Base-by-base conservation (phyloP, 1,140 invertebrate genomes). In the Pachyrhynchus sulphureomaculatus region DNA sequence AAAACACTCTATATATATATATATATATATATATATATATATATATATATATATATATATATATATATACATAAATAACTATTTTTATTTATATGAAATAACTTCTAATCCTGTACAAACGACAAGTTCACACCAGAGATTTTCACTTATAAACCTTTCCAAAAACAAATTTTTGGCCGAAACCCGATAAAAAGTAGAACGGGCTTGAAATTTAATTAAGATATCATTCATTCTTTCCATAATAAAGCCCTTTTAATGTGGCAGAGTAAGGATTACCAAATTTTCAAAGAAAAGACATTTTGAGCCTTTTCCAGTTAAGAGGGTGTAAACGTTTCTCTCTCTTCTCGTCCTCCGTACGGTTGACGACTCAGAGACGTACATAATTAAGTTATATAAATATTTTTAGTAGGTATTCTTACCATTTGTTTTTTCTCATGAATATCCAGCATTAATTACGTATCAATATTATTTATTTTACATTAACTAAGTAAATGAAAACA, bases 241-340 rank as follows among this genome's bases (percentile, higher is more conserved):
- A 49, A 34, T 18, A 49, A 21, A 49, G 24, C 47, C 15, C 1
- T 32, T 49, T 49, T 49, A 49, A 49, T 33, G 47, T 49, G 47
- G 32, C 47, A 49, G 26, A 32, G 47, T 26, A 13, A 8, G 32
- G 32, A 49, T 49, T 49, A 49, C 9, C 13, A 29, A 32, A 18
- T 32, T 49, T 49, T 18, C 24, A 24, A 49, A 49, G 47, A 49
- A 49, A 49, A 49, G 47, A 18, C 26, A 49, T 32, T 29, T n/a
- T 18, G 42, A 45, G 42, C n/a, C 13, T 29, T 49, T 49, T 49
- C 24, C 24, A 49, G 24, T 49, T 41, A 9, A 15, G 37, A 23
- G 13, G 44, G 20, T 47, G 44, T 8, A 32, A 34, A 34, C 48
- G 41, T 58, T 26, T 17, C 26, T 29, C 26, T 5, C 18, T 26